These are phyloP conservation scores for Pantherophis guttatus DNA, from an alignment of 2,113 vertebrate genomes.

Conservation along the genomic window DNA sequence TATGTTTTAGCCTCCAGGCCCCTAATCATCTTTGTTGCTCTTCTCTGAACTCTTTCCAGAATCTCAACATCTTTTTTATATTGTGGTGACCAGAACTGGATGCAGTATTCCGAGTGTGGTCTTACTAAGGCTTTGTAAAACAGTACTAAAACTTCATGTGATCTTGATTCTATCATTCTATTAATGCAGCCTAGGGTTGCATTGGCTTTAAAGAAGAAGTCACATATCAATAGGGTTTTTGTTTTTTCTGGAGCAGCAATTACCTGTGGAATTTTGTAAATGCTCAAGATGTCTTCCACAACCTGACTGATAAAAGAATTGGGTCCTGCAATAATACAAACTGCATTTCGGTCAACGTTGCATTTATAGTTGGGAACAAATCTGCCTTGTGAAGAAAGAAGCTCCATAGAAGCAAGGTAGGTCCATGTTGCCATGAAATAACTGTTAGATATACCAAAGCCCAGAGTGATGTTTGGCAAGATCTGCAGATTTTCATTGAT, in stretches of 20 bases:
- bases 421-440: background rate
- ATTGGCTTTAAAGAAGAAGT: background rate
- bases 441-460: background rate
- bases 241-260: background rate
- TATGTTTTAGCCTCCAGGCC: no score
- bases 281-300: background rate
- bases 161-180: no score
- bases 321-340: background rate
- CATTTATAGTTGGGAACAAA: background rate
- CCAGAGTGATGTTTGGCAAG: background rate
- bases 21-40: no score
- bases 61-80: no score
- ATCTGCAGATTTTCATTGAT: background rate
- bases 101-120: no score
- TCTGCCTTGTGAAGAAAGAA: background rate
- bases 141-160: no score
- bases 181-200: no score
- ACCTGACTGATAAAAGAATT: background rate
- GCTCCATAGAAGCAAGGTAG: background rate
- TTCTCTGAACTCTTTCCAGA: no score
- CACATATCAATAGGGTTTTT: background rate
- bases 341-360: background rate
- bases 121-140: no score
- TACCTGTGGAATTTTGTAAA: background rate
- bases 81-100: no score